Evolutionary conservation across 1,140 invertebrate species (phyloP), one percentile per base, ranked within the genome.

Genomic region (Rhagoletis pomonella): DNA sequence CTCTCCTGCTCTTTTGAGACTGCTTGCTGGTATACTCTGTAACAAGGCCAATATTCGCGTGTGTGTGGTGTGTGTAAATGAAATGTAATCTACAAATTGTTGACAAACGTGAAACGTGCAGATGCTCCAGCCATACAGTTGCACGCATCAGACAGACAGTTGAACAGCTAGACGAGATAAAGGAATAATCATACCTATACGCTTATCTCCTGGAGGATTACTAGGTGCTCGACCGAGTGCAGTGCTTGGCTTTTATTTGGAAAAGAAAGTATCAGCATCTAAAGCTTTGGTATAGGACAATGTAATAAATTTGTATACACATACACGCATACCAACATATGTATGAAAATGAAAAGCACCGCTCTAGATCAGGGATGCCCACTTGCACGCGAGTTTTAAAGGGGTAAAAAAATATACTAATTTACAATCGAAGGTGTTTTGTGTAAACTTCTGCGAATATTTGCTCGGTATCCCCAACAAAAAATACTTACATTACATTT

Each of bases 191-290:
- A 81, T 81, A 81, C 73, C 73, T 47, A 81, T 81, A 29, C 47
- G 73, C 47, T 58, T 55, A 81, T n/a, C 73, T 81, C n/a, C 73
- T 19, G 14, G n/a, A 81, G 73, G 73, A 81, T 81, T 81, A 81
- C 73, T 42, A 55, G 50, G 10, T 19, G n/a, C 73, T 81, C 47
- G 3, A 7, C 47, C 47, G 17, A n/a, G n/a, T 47, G 14, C 47
- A 81, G 19, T 50, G 73, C 73, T 81, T 81, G 73, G 47, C 73
- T 81, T 81, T 81, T 81, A n/a, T 81, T 58, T 81, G 42, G 7
- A 50, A 77, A 19, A 58, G 73, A 47, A 81, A 81, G 47, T 58
- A 58, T 55, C 47, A 29, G 19, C 73, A 55, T 77, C 12, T 47
- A 50, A 69, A 50, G 42, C 44, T 77, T 64, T 64, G 19, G 60